phyloP scores from a whole-genome alignment of 1,140 invertebrate species.

The Sminthurides bifidus region DNA sequence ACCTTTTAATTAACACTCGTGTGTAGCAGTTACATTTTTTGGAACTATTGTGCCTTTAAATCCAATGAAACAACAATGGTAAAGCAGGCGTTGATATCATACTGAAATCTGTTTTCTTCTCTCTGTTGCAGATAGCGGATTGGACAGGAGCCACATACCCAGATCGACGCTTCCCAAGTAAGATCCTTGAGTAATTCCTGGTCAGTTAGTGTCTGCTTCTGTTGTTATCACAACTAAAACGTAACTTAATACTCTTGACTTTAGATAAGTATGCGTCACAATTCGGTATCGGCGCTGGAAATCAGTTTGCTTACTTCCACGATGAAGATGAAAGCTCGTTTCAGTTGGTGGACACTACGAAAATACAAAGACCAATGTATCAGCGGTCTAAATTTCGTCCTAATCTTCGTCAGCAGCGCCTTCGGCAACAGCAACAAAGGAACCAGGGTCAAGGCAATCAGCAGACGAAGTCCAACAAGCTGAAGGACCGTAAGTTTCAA shows the following conservation, averaged over 20 bases:
- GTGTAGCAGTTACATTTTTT: neutral
- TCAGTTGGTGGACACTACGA: constrained; percentile 88
- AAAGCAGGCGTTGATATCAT: neutral
- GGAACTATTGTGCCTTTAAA: neutral
- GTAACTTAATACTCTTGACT: constrained; percentile 16
- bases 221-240: neutral
- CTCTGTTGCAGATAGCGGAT: constrained; percentile 67
- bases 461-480: constrained; percentile 29
- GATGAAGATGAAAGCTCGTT: constrained; percentile 98
- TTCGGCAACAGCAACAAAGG: constrained; percentile 49
- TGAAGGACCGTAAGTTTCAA: constrained; percentile 33
- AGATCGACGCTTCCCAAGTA: constrained; percentile 89
- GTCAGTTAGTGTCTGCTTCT: neutral
- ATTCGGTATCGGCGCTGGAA: constrained; percentile 69
- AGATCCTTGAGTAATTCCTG: constrained; percentile 35
- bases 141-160: constrained; percentile 92
- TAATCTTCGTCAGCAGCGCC: constrained; percentile 59
- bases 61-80: too few relatives aligned
- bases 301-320: constrained; percentile 93
- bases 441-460: constrained; percentile 49
- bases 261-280: constrained; percentile 90
- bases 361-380: constrained; percentile 79
- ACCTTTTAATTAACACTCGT: constrained; percentile 4
- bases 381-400: constrained; percentile 74
- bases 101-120: neutral